Evolutionary conservation across 2,113 vertebrate species (phyloP), one percentile per base, ranked within the genome.

Genomic region (Colius striatus): DNA sequence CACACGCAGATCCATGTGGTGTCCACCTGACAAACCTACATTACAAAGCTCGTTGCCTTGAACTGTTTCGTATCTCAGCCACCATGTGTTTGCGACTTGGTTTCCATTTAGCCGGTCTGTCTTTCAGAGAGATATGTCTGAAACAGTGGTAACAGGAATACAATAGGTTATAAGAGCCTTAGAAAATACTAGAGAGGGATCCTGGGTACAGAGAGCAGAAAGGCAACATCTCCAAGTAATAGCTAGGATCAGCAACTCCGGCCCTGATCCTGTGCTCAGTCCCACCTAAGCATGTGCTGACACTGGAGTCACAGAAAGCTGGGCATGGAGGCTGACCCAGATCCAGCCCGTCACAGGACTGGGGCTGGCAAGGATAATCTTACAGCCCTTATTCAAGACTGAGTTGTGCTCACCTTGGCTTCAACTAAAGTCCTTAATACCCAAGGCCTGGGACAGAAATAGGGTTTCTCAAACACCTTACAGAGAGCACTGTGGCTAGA

Each of bases 21-120:
- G 62, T 90, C 83, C 94, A 97, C 92, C 88, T 96, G 92, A 87
- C 83, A 75, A 92, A 61, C 47, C 66, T 61, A 54, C 58, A 70
- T 29, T 90, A 54, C 43, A 78, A 30, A 1, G 30, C 50, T 90
- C 30, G 1, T 51, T 82, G 86, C 70, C 87, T 79, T n/a, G 73
- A 86, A 80, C 65, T 38, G 18, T 10, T 90, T 67, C 57, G 86
- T 87, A 65, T 88, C 51, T 92, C 85, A 72, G 66, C 65, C 77
- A 65, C 65, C 77, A 65, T 2, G 43, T 34, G 36, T 58, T 66
- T 91, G 5, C 13, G 15, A 34, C 85, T 63, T 65, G 47, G 14
- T 83, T 95, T 79, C 54, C 58, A 70, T 58, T 82, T 29, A 18
- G 65, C 34, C 10, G 4, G 43, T 47, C 54, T 32, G 45, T 32